Percentiles rank a stretch among this genome's conserved stretches.
Conservation (phyloP, 1,140 invertebrate species). For the Halyomorpha halys region DNA sequence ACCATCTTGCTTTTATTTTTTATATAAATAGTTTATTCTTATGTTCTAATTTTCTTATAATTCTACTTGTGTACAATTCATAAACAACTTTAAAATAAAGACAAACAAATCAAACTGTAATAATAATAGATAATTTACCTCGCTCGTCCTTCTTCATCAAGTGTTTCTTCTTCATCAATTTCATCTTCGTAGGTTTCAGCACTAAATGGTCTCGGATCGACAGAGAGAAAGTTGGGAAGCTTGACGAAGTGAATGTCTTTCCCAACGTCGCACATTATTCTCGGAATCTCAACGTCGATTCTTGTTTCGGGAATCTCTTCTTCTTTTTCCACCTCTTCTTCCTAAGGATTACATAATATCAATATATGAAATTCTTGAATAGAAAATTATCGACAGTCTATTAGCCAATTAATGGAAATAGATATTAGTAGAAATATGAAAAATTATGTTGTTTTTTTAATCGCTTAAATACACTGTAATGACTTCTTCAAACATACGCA, state of each 20-base stretch:
- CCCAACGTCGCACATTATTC: slow-evolving; percentile 84
- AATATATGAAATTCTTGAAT: no score
- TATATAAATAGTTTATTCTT: no score
- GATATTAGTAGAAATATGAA: no score
- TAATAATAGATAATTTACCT: slow-evolving; percentile 38
- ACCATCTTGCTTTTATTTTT: no score
- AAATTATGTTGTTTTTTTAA: no score
- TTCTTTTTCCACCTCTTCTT: slow-evolving; percentile 58
- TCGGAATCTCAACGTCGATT: slow-evolving; percentile 93
- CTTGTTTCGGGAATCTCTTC: slow-evolving; percentile 79
- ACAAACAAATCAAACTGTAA: slow-evolving; percentile 56
- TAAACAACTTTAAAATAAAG: no score
- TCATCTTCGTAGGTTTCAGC: slow-evolving; percentile 94
- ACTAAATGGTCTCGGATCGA: slow-evolving; percentile 90
- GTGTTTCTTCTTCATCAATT: slow-evolving; percentile 95
- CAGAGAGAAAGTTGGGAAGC: slow-evolving; percentile 83
- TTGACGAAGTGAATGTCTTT: slow-evolving; percentile 91
- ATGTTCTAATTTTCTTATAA: no score
- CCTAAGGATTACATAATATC: slow-evolving; percentile 20
- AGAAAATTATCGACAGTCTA: no score
- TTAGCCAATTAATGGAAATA: no score
- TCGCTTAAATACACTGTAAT: no score
- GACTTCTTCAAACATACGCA: no score
- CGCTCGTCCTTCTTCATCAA: slow-evolving; percentile 95
- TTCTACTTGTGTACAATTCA: no score